Evolutionary conservation across 2,113 vertebrate genomes (phyloP), one percentile per base, ranked within the genome.

Genomic region (Phalacrocorax pelagicus): DNA sequence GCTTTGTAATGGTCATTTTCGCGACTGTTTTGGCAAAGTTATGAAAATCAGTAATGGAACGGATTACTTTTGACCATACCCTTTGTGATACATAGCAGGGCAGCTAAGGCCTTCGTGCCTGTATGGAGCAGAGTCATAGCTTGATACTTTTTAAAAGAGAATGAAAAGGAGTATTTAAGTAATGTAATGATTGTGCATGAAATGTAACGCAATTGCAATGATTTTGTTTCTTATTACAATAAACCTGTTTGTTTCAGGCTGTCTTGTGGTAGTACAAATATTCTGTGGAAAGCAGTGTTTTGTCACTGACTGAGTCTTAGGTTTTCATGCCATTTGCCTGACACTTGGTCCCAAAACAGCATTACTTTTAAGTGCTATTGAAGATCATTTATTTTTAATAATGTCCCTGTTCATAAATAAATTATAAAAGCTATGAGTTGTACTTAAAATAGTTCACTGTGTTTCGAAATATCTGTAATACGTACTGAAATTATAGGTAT

Each of bases 351-450:
- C 98, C 94, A 90, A 97, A 97, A 67, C 88, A 96, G 73, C 66
- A 90, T 96, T 96, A 82, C 95, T 98, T 98, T 98, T 96, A 97
- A 97, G 94, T 98, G 94, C 86, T 70, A 81, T 96, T 97, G 96
- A 94, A 97, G 86, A 90, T 96, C 49, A 97, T 98, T 97, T 97
- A 97, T 97, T 97, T 97, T 98, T 98, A 96, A 97, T 98, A 97
- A 97, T 93, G 82, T 92, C 67, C 46, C 26, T 55, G 23, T 92
- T 97, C 92, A 97, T 98, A 97, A 98, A 98, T 97, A 97, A 98
- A 96, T 97, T 95, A 96, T 89, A 92, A 87, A 95, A 94, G 90
- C 96, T 83, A 94, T 95, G 96, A 97, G 85, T 77, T 24, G n/a
- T 85, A 51, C 66, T 96, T 94, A 94, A 77, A 97, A 63, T 85